These are phyloP conservation scores for Drosophila hamatofila DNA, from an alignment of 2,888 invertebrate genomes.

Conservation along the genomic window DNA sequence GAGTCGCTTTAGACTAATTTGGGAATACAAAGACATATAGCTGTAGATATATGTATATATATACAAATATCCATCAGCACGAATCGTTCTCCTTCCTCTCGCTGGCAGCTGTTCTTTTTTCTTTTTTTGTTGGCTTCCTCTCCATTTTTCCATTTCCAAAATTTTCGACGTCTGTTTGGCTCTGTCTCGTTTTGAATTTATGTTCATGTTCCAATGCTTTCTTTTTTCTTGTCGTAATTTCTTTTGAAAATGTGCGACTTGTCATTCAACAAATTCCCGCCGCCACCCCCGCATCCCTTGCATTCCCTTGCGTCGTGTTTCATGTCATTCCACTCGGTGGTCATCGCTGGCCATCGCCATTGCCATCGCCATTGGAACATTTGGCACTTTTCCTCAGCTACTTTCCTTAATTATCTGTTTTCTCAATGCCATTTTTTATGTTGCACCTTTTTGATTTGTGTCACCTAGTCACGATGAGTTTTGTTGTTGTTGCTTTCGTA, in stretches of 20 bases:
- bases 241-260: constrained; percentile 81
- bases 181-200: constrained; percentile 60
- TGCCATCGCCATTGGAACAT: constrained; percentile 27
- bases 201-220: constrained; percentile 70
- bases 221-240: constrained; percentile 55
- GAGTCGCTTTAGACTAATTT: constrained; percentile 69
- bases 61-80: constrained; percentile 51
- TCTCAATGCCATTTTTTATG: constrained; percentile 78
- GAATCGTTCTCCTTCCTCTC: constrained; percentile 20
- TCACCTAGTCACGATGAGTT: constrained; percentile 44
- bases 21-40: constrained; percentile 51
- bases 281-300: constrained; percentile 30
- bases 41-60: neutral
- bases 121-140: constrained; percentile 35
- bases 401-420: constrained; percentile 74
- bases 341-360: constrained; percentile 20
- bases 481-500: constrained; percentile 12
- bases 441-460: constrained; percentile 79
- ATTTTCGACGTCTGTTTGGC: constrained; percentile 42
- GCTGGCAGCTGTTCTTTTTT: constrained; percentile 62
- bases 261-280: constrained; percentile 72
- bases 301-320: constrained; percentile 22
- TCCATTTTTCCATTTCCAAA: constrained; percentile 42
- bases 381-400: constrained; percentile 48
- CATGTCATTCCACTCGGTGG: constrained; percentile 65